Evolutionary conservation across 1,140 invertebrate genomes (phyloP).

Genomic region (Cydia amplana): DNA sequence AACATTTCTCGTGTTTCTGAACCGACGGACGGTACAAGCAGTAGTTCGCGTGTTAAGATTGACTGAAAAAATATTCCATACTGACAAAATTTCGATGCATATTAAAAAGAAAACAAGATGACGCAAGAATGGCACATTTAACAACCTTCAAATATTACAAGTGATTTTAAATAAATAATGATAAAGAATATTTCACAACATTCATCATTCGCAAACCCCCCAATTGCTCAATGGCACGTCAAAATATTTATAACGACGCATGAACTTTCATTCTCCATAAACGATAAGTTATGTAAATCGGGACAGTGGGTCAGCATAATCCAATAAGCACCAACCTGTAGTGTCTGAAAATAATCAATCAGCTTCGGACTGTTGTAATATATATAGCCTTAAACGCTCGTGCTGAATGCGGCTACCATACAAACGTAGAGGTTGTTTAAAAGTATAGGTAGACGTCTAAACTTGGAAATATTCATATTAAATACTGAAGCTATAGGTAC

Average conservation of each 20-base stretch:
- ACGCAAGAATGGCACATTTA: no score
- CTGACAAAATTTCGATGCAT: no score
- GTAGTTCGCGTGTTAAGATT: no score
- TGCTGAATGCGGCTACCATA: neutral
- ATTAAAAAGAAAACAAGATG: no score
- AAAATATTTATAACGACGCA: conserved; percentile 24
- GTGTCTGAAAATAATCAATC: conserved; percentile 24
- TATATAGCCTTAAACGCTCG: conserved; percentile 2
- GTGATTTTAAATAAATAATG: neutral
- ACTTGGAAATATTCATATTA: no score
- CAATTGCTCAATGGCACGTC: conserved; percentile 22
- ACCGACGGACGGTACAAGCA: no score
- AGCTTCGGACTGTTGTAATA: neutral
- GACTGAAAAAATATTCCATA: no score
- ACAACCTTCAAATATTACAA: no score
- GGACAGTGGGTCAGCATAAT: conserved; percentile 30
- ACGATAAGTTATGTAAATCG: conserved; percentile 29
- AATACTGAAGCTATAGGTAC: no score
- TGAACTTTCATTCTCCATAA: conserved; percentile 28
- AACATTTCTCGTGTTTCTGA: no score
- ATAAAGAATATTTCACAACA: neutral
- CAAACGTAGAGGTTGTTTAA: neutral
- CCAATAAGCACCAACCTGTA: conserved; percentile 30
- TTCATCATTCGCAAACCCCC: neutral
- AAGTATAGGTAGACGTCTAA: no score